phyloP scores from a whole-genome alignment of 1,140 invertebrate species.

The Scylla paramamosain region DNA sequence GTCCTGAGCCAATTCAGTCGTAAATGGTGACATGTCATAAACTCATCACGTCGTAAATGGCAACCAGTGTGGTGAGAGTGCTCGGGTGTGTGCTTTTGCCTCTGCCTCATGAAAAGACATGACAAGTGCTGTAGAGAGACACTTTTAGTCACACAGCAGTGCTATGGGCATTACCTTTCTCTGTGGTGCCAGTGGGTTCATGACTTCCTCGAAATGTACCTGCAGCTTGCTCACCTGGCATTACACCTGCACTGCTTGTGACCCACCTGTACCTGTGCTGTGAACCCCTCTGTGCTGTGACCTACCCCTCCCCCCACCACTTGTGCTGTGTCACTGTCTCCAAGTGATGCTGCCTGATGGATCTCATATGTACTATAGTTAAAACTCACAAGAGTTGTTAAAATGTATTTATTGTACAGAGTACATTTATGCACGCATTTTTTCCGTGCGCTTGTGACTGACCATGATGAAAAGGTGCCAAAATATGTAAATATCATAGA shows the following conservation, averaged over 20 bases:
- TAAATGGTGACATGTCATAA: not conserved
- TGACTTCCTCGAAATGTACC: not conserved
- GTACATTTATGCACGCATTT: not conserved
- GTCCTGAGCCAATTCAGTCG: not conserved
- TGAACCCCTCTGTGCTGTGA: not conserved
- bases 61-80: not conserved
- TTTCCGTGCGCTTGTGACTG: slow-evolving; percentile 10
- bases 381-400: not conserved
- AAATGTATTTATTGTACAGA: slow-evolving; percentile 25
- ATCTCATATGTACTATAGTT: not conserved
- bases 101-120: slow-evolving; percentile 14
- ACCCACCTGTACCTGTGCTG: not conserved
- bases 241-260: not conserved
- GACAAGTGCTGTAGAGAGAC: not conserved
- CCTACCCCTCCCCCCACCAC: not conserved
- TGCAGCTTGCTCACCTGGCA: slow-evolving; percentile 9
- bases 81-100: not conserved
- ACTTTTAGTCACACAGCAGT: not conserved
- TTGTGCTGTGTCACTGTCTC: not conserved
- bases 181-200: not conserved
- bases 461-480: slow-evolving; percentile 18
- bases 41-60: not conserved
- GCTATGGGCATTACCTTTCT: not conserved
- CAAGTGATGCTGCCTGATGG: not conserved
- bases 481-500: slow-evolving; percentile 25